Base-by-base conservation (phyloP, 2,113 vertebrate species). In the Mustelus asterias region DNA sequence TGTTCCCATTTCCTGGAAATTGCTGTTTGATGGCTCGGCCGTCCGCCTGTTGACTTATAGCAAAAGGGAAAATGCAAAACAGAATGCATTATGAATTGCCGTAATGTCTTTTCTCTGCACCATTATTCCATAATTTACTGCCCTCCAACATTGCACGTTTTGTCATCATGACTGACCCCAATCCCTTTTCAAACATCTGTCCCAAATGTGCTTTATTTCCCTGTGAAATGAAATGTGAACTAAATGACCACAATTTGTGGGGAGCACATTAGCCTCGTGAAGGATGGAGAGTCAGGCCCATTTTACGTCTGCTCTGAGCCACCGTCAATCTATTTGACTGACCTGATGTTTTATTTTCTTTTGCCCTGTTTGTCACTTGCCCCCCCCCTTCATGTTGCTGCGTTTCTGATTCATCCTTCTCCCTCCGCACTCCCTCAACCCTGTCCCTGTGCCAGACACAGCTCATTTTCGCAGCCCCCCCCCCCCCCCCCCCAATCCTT, bases 221-320 rank as follows among this genome's bases (percentile, higher is more conserved):
- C n/a, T 7, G 63, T 93, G 60, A 93, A 93, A 93, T 93, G 89
- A 93, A 93, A 93, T 93, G 89, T 93, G 60, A 93, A 65, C 88
- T 93, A 93, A 93, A 93, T 93, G 89, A 63, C 89, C 88, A 93
- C 89, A 93, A 93, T 65, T 93, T 93, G 89, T n/a, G 37, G 18
- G 33, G 89, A 37, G 89, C 6, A 37, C 37, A 93, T 93, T 65
- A 93, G 60, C 60, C n/a, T 65, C 58, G 18, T 65, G 89, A 93
- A 93, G 60, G 33, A 93, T 65, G 60, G 4, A 37, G 60, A 20
- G 89, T 18, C 60, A 44, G 10, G 14, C 65, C 9, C 60, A 67
- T 65, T 93, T 60, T 93, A 9, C 18, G n/a, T 65, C 89, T n/a
- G 58, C 26, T n/a, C 29, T 29, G 54, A 63, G 58, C 54, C 37